Percentiles rank a stretch among this genome's conserved stretches.
Conservation (phyloP, 2,797 vertebrate species). For the Sebastes iracundus region DNA sequence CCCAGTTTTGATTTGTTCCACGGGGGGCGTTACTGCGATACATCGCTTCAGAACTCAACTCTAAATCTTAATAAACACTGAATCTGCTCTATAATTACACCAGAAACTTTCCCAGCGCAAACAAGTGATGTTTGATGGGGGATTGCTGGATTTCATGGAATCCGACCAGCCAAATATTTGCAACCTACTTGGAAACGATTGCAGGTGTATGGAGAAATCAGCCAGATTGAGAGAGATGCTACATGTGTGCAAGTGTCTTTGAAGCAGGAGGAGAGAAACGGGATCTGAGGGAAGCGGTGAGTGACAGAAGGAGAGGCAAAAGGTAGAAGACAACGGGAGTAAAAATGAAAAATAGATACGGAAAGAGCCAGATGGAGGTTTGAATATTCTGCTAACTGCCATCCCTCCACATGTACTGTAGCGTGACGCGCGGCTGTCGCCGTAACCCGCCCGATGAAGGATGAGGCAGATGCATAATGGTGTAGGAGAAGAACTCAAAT, state of each 20-base stretch:
- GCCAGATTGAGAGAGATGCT: slow-evolving; percentile 10
- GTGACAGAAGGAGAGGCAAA: slow-evolving; percentile 13
- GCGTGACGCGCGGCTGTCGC: slow-evolving; percentile 29
- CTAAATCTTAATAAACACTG: slow-evolving; percentile 48
- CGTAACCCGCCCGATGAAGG: slow-evolving; percentile 24
- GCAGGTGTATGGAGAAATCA: slow-evolving; percentile 15
- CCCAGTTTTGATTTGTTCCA: slow-evolving; percentile 78
- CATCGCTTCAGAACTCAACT: slow-evolving; percentile 50
- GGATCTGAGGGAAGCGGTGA: slow-evolving; percentile 6
- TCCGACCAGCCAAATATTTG: slow-evolving; percentile 3
- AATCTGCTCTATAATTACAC: slow-evolving; percentile 48
- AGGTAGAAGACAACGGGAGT: slow-evolving; percentile 16
- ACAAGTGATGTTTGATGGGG: slow-evolving; percentile 19
- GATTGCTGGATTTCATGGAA: slow-evolving; percentile 11
- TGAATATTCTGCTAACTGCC: slow-evolving; percentile 39
- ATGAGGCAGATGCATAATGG: slow-evolving; percentile 37
- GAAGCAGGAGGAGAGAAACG: slow-evolving; percentile 10
- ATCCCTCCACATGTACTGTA: background rate
- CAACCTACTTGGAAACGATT: background rate
- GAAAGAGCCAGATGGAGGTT: slow-evolving; percentile 34
- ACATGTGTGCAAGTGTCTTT: slow-evolving; percentile 4
- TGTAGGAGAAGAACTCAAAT: slow-evolving; percentile 61
- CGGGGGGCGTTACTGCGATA: slow-evolving; percentile 43
- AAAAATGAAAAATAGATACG: slow-evolving; percentile 36
- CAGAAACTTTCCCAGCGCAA: slow-evolving; percentile 31